phyloP scores from a whole-genome alignment of 2,113 vertebrate genomes.

The Ailuropoda melanoleuca region DNA sequence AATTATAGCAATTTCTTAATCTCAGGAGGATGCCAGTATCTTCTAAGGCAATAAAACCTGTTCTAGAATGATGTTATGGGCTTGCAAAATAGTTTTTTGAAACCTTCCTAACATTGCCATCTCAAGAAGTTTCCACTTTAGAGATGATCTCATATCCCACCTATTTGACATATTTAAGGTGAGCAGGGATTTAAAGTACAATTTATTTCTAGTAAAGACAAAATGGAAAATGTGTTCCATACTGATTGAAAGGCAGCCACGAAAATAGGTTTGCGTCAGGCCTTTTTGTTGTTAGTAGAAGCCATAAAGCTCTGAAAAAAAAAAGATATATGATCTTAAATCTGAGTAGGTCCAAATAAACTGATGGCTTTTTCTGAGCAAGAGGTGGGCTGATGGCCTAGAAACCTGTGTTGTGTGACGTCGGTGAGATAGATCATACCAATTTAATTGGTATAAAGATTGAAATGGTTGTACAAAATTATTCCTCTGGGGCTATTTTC shows the following conservation, averaged over 20 bases:
- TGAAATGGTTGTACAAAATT: conserved; percentile 64
- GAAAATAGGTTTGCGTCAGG: conserved; percentile 6
- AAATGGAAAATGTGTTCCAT: conserved; percentile 20
- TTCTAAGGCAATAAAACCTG: conserved; percentile 55
- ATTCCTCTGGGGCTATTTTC: conserved; percentile 54
- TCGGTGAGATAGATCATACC: neutral
- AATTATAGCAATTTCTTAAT: conserved; percentile 72
- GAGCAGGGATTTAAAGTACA: conserved; percentile 35
- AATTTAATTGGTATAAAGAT: conserved; percentile 67
- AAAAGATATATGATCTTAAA: conserved; percentile 18
- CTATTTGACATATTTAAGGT: conserved; percentile 56
- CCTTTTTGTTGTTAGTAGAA: conserved; percentile 51
- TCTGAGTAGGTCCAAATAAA: conserved; percentile 53
- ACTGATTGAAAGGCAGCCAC: conserved; percentile 20
- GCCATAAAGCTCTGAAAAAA: neutral
- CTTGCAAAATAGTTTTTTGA: conserved; percentile 46
- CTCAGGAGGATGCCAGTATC: conserved; percentile 41
- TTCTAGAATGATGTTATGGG: conserved; percentile 46
- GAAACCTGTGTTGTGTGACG: conserved; percentile 46
- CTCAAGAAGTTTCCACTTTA: conserved; percentile 33
- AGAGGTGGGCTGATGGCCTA: neutral
- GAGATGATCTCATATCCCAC: conserved; percentile 40
- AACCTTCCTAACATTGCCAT: conserved; percentile 44
- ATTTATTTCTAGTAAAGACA: conserved; percentile 57
- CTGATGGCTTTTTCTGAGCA: conserved; percentile 46